Evolutionary conservation across 2,797 vertebrate genomes (phyloP).

Genomic region (Botia kubotai): DNA sequence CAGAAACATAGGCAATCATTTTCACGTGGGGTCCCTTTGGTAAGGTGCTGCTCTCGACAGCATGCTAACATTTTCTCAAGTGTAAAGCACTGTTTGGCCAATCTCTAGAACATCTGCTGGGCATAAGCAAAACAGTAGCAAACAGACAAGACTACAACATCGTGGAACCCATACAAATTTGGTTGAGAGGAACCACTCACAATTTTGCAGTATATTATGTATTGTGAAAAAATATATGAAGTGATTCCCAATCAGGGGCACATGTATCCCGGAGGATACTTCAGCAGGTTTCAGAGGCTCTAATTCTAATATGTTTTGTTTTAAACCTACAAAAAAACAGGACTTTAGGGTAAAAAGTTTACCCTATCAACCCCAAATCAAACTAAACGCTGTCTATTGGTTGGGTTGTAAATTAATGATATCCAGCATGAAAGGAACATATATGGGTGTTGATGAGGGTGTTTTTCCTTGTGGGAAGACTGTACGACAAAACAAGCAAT

Average conservation of each 20-base stretch:
- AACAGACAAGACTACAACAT: not conserved
- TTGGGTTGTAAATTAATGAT: too few relatives aligned
- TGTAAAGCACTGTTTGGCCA: constrained; percentile 48
- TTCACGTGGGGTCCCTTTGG: constrained; percentile 38
- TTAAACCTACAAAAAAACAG: too few relatives aligned
- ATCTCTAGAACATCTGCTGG: constrained; percentile 18
- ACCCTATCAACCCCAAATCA: too few relatives aligned
- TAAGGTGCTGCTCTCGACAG: constrained; percentile 50
- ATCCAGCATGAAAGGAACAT: too few relatives aligned
- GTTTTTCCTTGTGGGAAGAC: not conserved
- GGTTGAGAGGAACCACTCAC: not conserved
- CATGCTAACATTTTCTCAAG: constrained; percentile 45
- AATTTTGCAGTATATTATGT: too few relatives aligned
- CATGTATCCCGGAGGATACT: too few relatives aligned
- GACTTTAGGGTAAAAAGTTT: too few relatives aligned
- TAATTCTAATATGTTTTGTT: too few relatives aligned
- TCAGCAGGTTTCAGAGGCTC: too few relatives aligned
- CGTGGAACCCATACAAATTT: not conserved
- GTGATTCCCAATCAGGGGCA: too few relatives aligned
- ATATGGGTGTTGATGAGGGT: not conserved
- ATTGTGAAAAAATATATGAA: too few relatives aligned
- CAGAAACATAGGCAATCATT: constrained; percentile 62
- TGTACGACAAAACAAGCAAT: not conserved
- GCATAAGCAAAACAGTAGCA: not conserved
- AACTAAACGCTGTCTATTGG: too few relatives aligned